These are phyloP conservation scores for Halcyon smyrnensis DNA, from an alignment of 2,797 vertebrate genomes.

Conservation along the genomic window DNA sequence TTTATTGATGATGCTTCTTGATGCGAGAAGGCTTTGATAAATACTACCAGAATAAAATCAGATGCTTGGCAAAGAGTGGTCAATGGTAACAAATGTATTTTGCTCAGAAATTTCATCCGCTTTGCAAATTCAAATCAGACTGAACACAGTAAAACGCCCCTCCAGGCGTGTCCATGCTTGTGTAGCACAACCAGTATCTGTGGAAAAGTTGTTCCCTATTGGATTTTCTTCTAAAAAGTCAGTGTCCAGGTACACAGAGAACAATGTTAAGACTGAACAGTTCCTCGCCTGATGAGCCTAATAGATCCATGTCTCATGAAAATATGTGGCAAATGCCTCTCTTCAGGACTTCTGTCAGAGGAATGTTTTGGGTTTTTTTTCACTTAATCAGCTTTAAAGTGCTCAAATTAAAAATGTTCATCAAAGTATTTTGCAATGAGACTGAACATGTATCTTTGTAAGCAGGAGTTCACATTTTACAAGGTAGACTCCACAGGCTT, in stretches of 20 bases:
- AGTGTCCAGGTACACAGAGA: background rate
- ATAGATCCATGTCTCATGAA: background rate
- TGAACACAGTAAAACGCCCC: background rate
- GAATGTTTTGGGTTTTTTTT: background rate
- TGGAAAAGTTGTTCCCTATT: background rate
- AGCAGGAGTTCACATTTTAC: background rate
- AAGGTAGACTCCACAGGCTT: background rate
- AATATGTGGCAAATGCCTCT: background rate
- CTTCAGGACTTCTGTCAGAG: background rate
- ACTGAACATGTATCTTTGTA: background rate
- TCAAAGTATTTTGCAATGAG: background rate
- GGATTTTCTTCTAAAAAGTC: background rate
- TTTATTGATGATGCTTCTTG: background rate
- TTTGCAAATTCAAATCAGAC: background rate
- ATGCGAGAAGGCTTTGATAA: background rate
- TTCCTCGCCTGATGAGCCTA: background rate
- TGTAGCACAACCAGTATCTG: background rate
- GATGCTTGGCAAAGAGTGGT: background rate
- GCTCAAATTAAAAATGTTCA: background rate
- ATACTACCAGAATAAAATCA: background rate
- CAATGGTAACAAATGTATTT: background rate
- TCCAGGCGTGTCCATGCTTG: background rate
- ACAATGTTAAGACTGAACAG: background rate
- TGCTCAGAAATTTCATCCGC: background rate
- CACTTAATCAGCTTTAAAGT: background rate